Base-by-base conservation (phyloP, 1,140 invertebrate species). In the Ceratina calcarata region DNA sequence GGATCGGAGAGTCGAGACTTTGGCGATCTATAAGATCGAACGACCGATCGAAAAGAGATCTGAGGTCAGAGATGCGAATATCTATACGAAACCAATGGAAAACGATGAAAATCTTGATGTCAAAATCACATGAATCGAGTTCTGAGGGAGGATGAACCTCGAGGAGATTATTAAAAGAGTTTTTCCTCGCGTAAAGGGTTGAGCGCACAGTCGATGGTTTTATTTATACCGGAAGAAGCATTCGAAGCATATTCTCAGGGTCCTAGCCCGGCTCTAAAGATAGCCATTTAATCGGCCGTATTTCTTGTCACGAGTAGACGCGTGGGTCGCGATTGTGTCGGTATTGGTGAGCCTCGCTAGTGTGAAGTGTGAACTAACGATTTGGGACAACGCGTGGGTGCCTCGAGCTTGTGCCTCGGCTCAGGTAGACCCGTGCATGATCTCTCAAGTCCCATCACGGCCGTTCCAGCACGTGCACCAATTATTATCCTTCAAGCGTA, bases 151-250 rank as follows among this genome's bases (percentile, higher is more conserved):
- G 18, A 18, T 20, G 32, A 10, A 58, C 20, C 51, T 20, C 62
- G 22, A 20, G 37, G 32, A 71, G 27, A 60, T 37, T 32, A 15
- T 57, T 8, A 18, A 27, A 27, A 62, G 49, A n/a, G 27, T 53
- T 70, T 32, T 64, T 72, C 20, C 7, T 18, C 18, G 3, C 3
- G 6, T 3, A 49, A 15, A n/a, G 32, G 24, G n/a, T 45, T 16
- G 13, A 37, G 58, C 18, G 32, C n/a, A 24, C 7, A 65, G 68
- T 72, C 62, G 61, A 65, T 79, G 20, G 55, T 60, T 74, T 79
- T 61, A 79, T 79, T 79, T 79, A 79, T 79, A 73, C 78, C 78
- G 78, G 78, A 79, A 79, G 78, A 74, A 73, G 71, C 61, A 53
- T 74, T 53, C 53, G 49, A 67, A 45, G 78, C 78, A 67, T 74